Base-by-base conservation (phyloP, 2,888 invertebrate species). In the Megaustenia siamemsis region DNA sequence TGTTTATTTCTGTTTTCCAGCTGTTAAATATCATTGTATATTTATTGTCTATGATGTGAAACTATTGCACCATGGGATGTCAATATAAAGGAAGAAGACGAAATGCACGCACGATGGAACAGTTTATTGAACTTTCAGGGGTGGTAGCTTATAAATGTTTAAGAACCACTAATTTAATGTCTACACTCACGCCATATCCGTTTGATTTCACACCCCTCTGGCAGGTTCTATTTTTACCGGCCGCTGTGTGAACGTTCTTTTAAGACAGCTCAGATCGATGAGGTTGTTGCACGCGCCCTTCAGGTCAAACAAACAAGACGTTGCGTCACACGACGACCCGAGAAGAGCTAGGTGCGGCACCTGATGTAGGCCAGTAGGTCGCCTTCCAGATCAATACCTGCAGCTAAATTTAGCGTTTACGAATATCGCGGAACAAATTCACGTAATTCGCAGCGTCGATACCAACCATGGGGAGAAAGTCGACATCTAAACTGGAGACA, bases 351-450 rank as follows among this genome's bases (percentile, higher is more conserved):
- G 40, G 38, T 18, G 21, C 10, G 21, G 40, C 1, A 21, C 40
- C 40, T 24, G 24, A 40, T 24, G 38, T 40, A 69, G 69, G 40
- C 24, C 69, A 69, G 40, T 69, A 69, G 69, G 69, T 69, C 69
- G 69, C 5, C 6, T 21, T 5, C n/a, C 40, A 24, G 24, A 69
- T 69, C 38, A 40, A 69, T 40, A 5, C 38, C 4, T 3, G 69
- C 21, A 40, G 18, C 69, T 69, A 69, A 21, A 24, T 69, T 69
- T 69, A 69, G 69, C 40, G 38, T 69, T 69, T 38, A 69, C 40
- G n/a, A 69, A 69, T 5, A 69, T 24, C 40, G 24, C 18, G 38
- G n/a, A 40, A 24, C 35, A 69, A 15, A 1, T 24, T 18, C 12
- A 68, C 38, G 68, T 68, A n/a, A 53, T 35, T 69, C n/a, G 32